These are phyloP conservation scores for Crocuta crocuta DNA, from an alignment of 2,113 vertebrate genomes.

Conservation along the genomic window DNA sequence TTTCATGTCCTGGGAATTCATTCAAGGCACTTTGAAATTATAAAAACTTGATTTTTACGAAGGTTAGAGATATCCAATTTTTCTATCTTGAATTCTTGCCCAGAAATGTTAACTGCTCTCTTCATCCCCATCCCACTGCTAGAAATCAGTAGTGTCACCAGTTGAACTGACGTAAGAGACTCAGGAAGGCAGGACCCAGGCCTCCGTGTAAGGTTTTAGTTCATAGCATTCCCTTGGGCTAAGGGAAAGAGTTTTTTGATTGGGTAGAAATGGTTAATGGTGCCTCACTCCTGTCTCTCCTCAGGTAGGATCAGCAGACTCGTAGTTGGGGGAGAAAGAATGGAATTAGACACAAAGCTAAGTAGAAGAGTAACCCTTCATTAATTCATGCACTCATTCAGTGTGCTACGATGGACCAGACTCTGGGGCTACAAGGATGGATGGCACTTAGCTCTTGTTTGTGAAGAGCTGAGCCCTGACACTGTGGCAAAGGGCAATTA, in stretches of 20 bases:
- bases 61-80: conserved; percentile 45
- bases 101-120: conserved; percentile 2
- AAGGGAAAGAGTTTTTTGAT: neutral
- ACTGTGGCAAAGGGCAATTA: neutral
- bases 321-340: neutral
- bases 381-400: neutral
- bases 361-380: neutral
- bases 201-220: neutral
- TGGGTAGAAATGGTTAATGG: neutral
- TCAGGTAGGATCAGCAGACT: neutral
- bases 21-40: conserved; percentile 62
- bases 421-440: neutral
- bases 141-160: neutral
- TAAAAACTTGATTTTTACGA: conserved; percentile 46
- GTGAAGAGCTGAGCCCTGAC: neutral
- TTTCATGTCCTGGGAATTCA: conserved; percentile 34
- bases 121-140: neutral
- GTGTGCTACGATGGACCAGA: neutral
- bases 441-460: neutral
- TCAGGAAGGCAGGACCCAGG: neutral
- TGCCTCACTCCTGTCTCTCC: neutral
- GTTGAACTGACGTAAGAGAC: neutral
- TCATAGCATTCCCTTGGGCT: neutral
- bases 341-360: neutral
- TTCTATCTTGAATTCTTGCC: conserved; percentile 63